Evolutionary conservation across 2,888 invertebrate species (phyloP).

Genomic region (Bruchidius siliquastri): DNA sequence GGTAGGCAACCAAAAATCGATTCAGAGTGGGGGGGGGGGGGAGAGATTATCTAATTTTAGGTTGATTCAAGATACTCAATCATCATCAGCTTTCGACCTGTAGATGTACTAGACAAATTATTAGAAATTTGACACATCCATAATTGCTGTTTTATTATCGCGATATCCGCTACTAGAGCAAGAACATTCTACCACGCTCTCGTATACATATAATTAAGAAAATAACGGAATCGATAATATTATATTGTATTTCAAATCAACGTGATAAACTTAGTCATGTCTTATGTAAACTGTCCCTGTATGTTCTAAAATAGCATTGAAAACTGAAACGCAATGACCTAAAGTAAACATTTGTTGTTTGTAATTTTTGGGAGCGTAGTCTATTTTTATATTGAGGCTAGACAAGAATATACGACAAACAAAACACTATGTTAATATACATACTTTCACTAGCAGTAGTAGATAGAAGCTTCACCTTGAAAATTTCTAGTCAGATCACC

Average conservation of each 20-base stretch:
- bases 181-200: no score
- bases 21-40: no score
- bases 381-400: neutral
- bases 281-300: neutral
- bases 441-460: neutral
- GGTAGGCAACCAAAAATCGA: no score
- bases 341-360: neutral
- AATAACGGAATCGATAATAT: neutral
- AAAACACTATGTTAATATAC: neutral
- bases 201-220: neutral
- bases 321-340: neutral
- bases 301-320: neutral
- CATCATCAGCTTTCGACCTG: no score
- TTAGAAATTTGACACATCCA: no score
- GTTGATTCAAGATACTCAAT: no score
- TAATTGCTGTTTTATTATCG: no score
- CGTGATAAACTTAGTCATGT: neutral
- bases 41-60: no score
- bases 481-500: no score
- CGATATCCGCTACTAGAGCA: no score
- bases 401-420: neutral
- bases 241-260: neutral
- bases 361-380: neutral
- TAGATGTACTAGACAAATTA: no score
- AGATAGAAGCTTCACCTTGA: neutral